Base-by-base conservation (phyloP, 2,113 vertebrate species). In the crab-eating macaque (Macaca fascicularis) region DNA sequence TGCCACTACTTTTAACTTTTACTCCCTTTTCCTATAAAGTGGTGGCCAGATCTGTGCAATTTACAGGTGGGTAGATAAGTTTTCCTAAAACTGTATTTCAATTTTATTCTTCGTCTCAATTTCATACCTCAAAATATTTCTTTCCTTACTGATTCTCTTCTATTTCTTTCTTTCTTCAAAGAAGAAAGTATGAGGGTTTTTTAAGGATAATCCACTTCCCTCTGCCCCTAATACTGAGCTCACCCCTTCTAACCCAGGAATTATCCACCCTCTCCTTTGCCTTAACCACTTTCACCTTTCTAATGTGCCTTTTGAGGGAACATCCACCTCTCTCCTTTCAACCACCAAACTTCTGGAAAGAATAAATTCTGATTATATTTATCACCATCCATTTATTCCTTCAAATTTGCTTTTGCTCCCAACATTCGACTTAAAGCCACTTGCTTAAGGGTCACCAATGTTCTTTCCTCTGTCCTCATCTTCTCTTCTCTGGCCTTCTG, bases 71-170 rank as follows among this genome's bases (percentile, higher is more conserved):
- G 35, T 1, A 74, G 43, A 78, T 61, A 92, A 67, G 38, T 80
- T 72, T 67, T 81, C 81, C 80, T 96, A 74, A 88, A 94, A 90
- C 9, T 59, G 1, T 55, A 83, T 70, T 95, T 72, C 19, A 67
- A 43, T 52, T 67, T 82, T 67, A 83, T 22, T 80, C 43, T 76
- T 92, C 52, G 61, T 78, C 74, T 70, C 43, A 92, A 64, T 61
- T 59, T 81, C 13, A 85, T 20, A 78, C 10, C 13, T 88, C 30
- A 90, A 95, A 95, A 74, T 90, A 94, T 83, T 83, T 89, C 81
- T 94, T 89, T 81, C 45, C n/a, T 89, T 74, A 50, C 2, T 43
- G 6, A 30, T 85, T 55, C 88, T 94, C 76, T 81, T 88, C 69
- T 25, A 0, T 69, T 38, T 93, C 50, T 81, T 84, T 72, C 79